Conservation (phyloP, 2,888 invertebrate species). For the Drosophila lutescens region DNA sequence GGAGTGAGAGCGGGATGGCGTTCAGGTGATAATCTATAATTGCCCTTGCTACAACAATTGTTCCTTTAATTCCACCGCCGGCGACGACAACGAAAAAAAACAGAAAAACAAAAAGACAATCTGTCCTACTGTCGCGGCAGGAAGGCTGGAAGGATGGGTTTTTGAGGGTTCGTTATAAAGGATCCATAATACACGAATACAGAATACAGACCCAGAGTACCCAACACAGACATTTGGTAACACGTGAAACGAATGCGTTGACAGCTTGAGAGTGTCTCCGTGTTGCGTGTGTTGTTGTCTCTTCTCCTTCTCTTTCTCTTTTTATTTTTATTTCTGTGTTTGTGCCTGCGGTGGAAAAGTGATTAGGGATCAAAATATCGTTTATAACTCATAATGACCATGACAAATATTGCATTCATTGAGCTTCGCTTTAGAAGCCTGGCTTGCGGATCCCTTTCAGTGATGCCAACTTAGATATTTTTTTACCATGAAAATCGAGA, state of each 20-base stretch:
- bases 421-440: slow-evolving; percentile 14
- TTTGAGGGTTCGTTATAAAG: neutral
- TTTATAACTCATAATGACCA: slow-evolving; percentile 76
- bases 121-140: slow-evolving; percentile 62
- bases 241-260: slow-evolving; percentile 76
- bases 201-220: neutral
- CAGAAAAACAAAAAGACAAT: slow-evolving; percentile 24
- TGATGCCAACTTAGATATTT: neutral
- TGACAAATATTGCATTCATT: slow-evolving; percentile 67
- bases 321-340: too few relatives aligned
- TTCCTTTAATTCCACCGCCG: slow-evolving; percentile 73
- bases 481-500: too few relatives aligned
- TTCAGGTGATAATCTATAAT: slow-evolving; percentile 76
- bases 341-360: slow-evolving; percentile 44
- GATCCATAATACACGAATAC: neutral
- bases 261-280: slow-evolving; percentile 62
- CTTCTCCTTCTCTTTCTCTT: too few relatives aligned
- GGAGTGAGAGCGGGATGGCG: slow-evolving; percentile 6
- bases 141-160: slow-evolving; percentile 15
- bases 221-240: slow-evolving; percentile 68
- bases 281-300: slow-evolving; percentile 15
- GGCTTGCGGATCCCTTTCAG: slow-evolving; percentile 8
- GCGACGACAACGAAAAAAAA: slow-evolving; percentile 20
- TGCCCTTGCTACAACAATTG: slow-evolving; percentile 75
- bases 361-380: slow-evolving; percentile 78